These are phyloP conservation scores for Acomys russatus DNA, from an alignment of 2,797 vertebrate species.

Conservation along the genomic window DNA sequence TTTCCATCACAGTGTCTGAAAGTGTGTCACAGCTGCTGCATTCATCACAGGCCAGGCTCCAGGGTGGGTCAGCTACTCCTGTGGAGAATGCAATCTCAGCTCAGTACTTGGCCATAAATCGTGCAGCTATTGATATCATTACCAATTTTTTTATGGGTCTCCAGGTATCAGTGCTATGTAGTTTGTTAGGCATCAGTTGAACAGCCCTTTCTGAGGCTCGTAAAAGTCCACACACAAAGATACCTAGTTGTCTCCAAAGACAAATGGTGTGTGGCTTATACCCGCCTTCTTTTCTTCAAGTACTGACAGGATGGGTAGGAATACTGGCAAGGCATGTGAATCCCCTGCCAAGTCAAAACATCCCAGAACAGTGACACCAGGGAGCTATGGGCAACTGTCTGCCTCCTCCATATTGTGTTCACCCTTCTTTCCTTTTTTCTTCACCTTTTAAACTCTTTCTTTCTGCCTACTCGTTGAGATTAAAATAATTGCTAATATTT, in stretches of 20 bases:
- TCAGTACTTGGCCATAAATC: conserved; percentile 62
- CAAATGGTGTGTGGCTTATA: conserved; percentile 32
- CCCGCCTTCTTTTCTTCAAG: not conserved
- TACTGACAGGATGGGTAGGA: conserved; percentile 9
- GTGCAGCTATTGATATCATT: conserved; percentile 62
- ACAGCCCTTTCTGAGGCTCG: conserved; percentile 26
- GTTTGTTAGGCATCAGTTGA: conserved; percentile 54
- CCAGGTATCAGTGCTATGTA: conserved; percentile 53
- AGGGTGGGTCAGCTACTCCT: conserved; percentile 47
- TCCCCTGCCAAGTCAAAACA: not conserved
- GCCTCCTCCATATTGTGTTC: not conserved
- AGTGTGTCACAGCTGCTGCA: conserved; percentile 65
- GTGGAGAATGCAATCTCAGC: conserved; percentile 35
- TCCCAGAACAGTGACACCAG: not conserved
- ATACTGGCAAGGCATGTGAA: not conserved
- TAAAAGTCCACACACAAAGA: conserved; percentile 50
- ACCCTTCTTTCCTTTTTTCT: not conserved
- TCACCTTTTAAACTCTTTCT: not conserved
- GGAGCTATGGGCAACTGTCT: not conserved
- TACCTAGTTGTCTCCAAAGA: conserved; percentile 49
- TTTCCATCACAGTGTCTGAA: conserved; percentile 57
- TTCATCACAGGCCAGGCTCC: conserved; percentile 47
- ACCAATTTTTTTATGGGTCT: conserved; percentile 64
- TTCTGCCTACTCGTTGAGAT: conserved; percentile 1
- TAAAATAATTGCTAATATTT: not conserved